A percentile compares a stretch with the other conserved stretches of the same genome.
phyloP scores from a whole-genome alignment of 2,113 vertebrate genomes.

The Strix uralensis region DNA sequence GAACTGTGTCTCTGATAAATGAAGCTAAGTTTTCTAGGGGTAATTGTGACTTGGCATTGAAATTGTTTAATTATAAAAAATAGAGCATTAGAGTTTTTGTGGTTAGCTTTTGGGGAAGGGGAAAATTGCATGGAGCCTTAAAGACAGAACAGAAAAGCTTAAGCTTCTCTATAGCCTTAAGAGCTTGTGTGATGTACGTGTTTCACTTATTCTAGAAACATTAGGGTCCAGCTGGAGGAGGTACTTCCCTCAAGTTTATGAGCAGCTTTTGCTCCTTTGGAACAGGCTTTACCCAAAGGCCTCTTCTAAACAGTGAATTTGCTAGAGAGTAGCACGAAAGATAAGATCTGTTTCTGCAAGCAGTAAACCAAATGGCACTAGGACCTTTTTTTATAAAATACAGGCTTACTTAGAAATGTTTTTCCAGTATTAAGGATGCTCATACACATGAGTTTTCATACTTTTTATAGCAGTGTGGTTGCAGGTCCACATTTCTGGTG shows the following conservation, averaged over 20 bases:
- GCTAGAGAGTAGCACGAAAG: neutral
- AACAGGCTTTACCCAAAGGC: neutral
- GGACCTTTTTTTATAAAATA: neutral
- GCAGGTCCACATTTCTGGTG: neutral
- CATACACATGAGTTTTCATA: fast-evolving
- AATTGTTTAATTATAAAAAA: constrained; percentile 12
- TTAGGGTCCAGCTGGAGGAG: neutral
- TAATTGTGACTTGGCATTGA: neutral
- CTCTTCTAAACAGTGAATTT: neutral
- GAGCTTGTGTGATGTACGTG: neutral
- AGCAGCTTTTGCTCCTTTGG: neutral
- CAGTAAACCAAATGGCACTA: neutral
- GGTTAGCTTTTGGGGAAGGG: neutral
- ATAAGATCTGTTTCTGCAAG: neutral
- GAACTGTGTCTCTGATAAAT: neutral
- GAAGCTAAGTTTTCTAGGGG: neutral
- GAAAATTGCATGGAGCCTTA: neutral
- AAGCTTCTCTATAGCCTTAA: neutral
- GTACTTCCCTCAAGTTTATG: neutral
- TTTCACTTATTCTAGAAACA: neutral
- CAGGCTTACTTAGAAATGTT: neutral
- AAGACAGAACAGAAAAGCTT: neutral
- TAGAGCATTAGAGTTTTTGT: neutral
- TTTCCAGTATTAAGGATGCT: neutral
- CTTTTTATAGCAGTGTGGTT: neutral